Base-by-base conservation (phyloP, 2,113 vertebrate genomes). In the Poeciliopsis occidentalis region DNA sequence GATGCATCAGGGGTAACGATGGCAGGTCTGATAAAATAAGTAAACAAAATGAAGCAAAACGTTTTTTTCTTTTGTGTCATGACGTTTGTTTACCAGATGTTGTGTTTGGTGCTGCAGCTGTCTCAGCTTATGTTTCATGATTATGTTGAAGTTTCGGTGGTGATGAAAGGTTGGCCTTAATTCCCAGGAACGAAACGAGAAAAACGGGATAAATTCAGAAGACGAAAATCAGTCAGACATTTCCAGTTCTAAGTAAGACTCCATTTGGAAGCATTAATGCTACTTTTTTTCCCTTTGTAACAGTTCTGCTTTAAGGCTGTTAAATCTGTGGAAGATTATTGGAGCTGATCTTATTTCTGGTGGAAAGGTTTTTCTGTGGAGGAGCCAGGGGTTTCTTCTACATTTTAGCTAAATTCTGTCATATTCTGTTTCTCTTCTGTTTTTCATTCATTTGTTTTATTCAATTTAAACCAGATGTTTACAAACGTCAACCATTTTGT, bases 1-100 rank as follows among this genome's bases (percentile, higher is more conserved):
- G 83, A 72, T 79, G 70, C 69, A 83, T 81, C 68, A 69, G 57
- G 37, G 78, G 70, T 84, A 82, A 85, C 84, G 74, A 85, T 11
- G 41, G 26, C 6, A 15, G 10, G 4, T 73, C 66, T 79, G 81
- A 85, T 85, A 86, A n/a, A 67, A 67, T 7, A 34, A 37, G 82
- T 76, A 85, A 78, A 84, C 37, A 37, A 37, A 78, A 63, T 32
- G 19, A 29, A 57, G 15, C 31, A 60, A 10, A 12, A 69, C 30
- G 51, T 39, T 41, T 6, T 60, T 31, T 51, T n/a, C 12, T 72
- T 60, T 62, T 24, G 1, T 7, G 10, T 24, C 2, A 44, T 65
- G 10, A 13, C 15, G n/a, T 83, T 72, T 77, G 62, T 82, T 82
- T 60, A 34, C 66, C 76, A 85, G 74, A 71, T 88, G 83, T 73